phyloP scores from a whole-genome alignment of 2,888 invertebrate species.

The Mythimna impura region DNA sequence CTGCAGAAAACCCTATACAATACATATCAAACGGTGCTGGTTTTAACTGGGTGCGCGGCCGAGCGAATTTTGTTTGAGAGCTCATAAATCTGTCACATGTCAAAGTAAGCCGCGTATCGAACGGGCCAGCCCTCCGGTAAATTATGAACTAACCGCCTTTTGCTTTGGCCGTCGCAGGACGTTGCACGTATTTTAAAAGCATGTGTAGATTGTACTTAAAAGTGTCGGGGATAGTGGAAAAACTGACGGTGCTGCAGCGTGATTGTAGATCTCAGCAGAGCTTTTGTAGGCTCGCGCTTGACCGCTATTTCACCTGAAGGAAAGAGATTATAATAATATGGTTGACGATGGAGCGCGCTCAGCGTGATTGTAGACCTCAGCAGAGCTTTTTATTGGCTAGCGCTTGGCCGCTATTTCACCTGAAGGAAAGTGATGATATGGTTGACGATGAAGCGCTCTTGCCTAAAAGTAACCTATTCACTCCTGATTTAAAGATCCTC shows the following conservation, averaged over 20 bases:
- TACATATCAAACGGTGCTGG: slow-evolving; percentile 48
- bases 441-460: too few relatives aligned
- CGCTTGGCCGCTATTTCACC: too few relatives aligned
- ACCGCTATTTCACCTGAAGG: too few relatives aligned
- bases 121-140: slow-evolving; percentile 83
- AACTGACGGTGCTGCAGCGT: background rate
- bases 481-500: too few relatives aligned
- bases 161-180: slow-evolving; percentile 61
- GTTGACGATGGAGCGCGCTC: background rate
- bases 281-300: too few relatives aligned
- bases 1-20: slow-evolving; percentile 26
- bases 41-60: slow-evolving; percentile 70
- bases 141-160: slow-evolving; percentile 84
- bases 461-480: too few relatives aligned
- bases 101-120: slow-evolving; percentile 90
- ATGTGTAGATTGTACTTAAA: slow-evolving; percentile 34
- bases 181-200: slow-evolving; percentile 46
- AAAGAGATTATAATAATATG: too few relatives aligned
- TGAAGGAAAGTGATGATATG: too few relatives aligned
- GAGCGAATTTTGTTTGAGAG: slow-evolving; percentile 85
- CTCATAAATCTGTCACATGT: slow-evolving; percentile 88
- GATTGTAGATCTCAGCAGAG: background rate
- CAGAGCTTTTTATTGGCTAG: too few relatives aligned
- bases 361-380: background rate
- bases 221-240: background rate